phyloP scores from a whole-genome alignment of 1,140 invertebrate genomes.

The Pentalonia nigronervosa region DNA sequence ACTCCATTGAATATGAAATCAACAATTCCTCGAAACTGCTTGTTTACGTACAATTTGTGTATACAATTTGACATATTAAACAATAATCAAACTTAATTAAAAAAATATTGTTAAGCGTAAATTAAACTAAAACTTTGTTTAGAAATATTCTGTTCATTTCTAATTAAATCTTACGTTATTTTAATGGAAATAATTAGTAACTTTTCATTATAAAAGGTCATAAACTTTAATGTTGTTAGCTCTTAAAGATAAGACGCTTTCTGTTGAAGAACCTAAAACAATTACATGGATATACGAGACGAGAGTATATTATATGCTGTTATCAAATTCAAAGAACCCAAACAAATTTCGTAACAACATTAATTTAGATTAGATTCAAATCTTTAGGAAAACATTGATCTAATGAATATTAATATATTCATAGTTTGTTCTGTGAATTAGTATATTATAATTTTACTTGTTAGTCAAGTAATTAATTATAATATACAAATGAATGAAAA shows the following conservation, averaged over 20 bases:
- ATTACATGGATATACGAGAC: constrained; percentile 27
- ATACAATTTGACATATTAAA: background rate
- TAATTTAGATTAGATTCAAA: constrained; percentile 42
- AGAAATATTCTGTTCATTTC: constrained; percentile 3
- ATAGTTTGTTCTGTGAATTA: background rate
- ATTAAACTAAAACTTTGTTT: constrained; percentile 20
- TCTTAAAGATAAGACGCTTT: constrained; percentile 32
- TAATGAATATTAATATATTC: constrained; percentile 10
- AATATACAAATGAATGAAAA: background rate
- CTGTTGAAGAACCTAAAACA: constrained; percentile 40
- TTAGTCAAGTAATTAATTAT: constrained; percentile 23
- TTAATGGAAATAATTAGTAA: constrained; percentile 43
- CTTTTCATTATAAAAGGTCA: constrained; percentile 36
- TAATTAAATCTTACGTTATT: constrained; percentile 46
- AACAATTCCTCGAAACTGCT: background rate
- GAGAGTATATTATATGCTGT: constrained; percentile 26
- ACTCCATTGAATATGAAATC: background rate
- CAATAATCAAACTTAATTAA: background rate
- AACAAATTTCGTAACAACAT: constrained; percentile 43
- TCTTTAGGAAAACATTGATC: constrained; percentile 31
- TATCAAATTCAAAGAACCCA: constrained; percentile 43
- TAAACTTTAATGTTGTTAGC: constrained; percentile 36
- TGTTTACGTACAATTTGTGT: background rate
- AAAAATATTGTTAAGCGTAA: background rate
- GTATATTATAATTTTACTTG: background rate